Evolutionary conservation across 2,888 invertebrate genomes (phyloP).

Genomic region (Hirtodrosophila alboralis): DNA sequence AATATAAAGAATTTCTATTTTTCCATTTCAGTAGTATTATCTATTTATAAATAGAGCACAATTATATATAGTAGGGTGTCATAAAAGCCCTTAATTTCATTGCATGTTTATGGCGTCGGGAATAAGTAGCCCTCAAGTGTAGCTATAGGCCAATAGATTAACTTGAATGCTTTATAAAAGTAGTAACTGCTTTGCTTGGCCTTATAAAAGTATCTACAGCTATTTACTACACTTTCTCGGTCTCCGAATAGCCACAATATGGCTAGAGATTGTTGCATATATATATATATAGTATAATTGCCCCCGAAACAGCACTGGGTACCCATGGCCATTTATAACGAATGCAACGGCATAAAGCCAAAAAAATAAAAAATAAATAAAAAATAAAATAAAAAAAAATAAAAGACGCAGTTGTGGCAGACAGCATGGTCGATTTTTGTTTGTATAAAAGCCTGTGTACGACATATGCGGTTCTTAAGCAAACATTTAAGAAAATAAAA

Average conservation of each 20-base stretch:
- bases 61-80: constrained; percentile 1
- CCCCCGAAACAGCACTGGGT: constrained; percentile 13
- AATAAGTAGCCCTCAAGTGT: too few relatives aligned
- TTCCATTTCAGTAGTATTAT: too few relatives aligned
- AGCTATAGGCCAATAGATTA: too few relatives aligned
- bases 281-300: constrained; percentile 62
- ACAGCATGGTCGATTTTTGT: constrained; percentile 23
- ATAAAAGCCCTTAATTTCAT: constrained; percentile 62
- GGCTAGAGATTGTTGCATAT: constrained; percentile 36
- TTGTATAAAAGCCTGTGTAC: constrained; percentile 9
- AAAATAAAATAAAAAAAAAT: too few relatives aligned
- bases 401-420: too few relatives aligned
- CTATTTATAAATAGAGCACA: too few relatives aligned
- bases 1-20: too few relatives aligned
- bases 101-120: constrained; percentile 46
- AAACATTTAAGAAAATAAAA: constrained; percentile 38
- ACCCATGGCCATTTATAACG: constrained; percentile 64
- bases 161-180: constrained; percentile 39
- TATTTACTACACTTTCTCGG: constrained; percentile 55
- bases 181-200: too few relatives aligned
- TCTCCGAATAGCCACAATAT: constrained; percentile 55
- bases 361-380: too few relatives aligned
- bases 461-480: constrained; percentile 36
- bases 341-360: constrained; percentile 61
- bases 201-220: constrained; percentile 39